Conservation (phyloP, 2,113 vertebrate genomes). For the mouse (Mus musculus) region DNA sequence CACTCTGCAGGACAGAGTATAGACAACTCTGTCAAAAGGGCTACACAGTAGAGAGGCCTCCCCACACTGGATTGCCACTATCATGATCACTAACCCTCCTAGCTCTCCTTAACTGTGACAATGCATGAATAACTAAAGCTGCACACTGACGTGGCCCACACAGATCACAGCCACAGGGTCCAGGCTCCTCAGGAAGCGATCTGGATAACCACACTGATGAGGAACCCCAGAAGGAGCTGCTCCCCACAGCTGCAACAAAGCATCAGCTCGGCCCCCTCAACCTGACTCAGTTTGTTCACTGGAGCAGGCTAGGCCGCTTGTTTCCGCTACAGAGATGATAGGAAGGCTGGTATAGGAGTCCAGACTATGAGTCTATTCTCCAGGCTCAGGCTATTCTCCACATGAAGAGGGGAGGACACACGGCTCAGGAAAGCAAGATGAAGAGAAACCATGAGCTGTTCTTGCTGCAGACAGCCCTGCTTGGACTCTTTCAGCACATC, state of each 20-base stretch:
- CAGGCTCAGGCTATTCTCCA: background rate
- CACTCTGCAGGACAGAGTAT: background rate
- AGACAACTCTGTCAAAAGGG: background rate
- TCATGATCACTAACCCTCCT: background rate
- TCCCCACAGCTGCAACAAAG: too few species aligned
- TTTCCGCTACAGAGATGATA: background rate
- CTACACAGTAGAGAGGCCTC: background rate
- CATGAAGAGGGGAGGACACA: background rate
- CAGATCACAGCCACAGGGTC: background rate
- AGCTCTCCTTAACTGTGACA: background rate
- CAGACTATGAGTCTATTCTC: background rate
- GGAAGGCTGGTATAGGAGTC: background rate
- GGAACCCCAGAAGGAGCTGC: background rate
- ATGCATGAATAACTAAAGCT: background rate
- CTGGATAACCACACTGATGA: background rate
- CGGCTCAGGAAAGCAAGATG: background rate
- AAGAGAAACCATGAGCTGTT: background rate
- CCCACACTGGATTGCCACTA: background rate
- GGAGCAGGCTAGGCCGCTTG: background rate
- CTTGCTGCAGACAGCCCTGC: background rate
- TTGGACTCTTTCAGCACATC: background rate
- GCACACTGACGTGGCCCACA: accelerated
- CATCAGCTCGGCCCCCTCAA: background rate
- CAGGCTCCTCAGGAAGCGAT: background rate
- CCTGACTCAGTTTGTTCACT: background rate